These are phyloP conservation scores for Rhynchophorus ferrugineus DNA, from an alignment of 1,140 invertebrate genomes.

Conservation along the genomic window DNA sequence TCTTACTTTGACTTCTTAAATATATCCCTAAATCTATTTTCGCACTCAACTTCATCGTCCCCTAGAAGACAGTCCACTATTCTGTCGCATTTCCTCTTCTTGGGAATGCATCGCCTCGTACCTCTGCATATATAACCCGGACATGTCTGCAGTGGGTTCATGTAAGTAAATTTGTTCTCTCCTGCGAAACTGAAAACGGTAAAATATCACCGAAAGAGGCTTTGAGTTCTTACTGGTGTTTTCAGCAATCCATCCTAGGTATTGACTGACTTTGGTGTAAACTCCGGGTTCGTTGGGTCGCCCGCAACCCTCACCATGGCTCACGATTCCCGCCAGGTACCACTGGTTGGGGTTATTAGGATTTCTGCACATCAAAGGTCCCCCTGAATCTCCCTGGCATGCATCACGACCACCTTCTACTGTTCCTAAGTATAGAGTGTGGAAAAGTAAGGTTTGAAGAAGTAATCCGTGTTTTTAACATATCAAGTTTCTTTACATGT, in stretches of 20 bases:
- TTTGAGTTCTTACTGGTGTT: constrained; percentile 43
- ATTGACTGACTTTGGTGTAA: constrained; percentile 70
- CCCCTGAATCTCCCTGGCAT: constrained; percentile 75
- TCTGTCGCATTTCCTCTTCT: constrained; percentile 57
- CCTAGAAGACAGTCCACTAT: constrained; percentile 65
- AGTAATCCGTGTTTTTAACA: too few relatives aligned
- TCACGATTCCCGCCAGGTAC: constrained; percentile 70
- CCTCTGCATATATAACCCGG: constrained; percentile 60
- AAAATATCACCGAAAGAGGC: neutral
- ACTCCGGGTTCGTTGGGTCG: constrained; percentile 69
- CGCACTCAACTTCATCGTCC: constrained; percentile 67
- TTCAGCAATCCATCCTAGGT: constrained; percentile 62
- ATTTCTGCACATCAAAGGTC: constrained; percentile 67
- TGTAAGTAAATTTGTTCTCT: constrained; percentile 40
- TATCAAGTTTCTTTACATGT: too few relatives aligned
- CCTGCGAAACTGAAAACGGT: constrained; percentile 37
- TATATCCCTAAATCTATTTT: constrained; percentile 16
- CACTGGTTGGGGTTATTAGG: constrained; percentile 52
- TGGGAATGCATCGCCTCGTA: constrained; percentile 57
- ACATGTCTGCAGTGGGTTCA: constrained; percentile 53
- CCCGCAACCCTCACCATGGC: constrained; percentile 76
- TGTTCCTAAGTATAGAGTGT: too few relatives aligned
- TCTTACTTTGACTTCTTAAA: constrained; percentile 23
- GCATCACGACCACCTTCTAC: constrained; percentile 67
- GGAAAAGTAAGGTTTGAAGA: too few relatives aligned